Evolutionary conservation across 2,797 vertebrate species (phyloP), one percentile per base, ranked within the genome.

Genomic region (Silurus lanzhouensis): DNA sequence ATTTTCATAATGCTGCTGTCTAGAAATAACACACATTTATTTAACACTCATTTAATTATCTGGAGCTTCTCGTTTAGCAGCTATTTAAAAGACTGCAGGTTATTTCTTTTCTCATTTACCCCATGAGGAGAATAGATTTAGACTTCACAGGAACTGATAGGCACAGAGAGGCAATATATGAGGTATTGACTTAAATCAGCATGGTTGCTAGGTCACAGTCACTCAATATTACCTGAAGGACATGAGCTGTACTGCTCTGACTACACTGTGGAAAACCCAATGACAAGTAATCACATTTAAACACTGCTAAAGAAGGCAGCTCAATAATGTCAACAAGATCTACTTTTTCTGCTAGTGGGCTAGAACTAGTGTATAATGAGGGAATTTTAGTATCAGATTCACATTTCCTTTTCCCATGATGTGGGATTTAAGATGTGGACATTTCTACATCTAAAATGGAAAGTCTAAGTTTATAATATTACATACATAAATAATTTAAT

Each of bases 111-210:
- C 25, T 76, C 7, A 27, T 31, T 58, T 58, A 12, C 17, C 10
- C 25, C 19, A 15, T 58, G 27, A 58, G 3, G 55, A 58, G 60
- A 60, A 77, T 60, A 58, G 25, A 58, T 60, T 77, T 68, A 55
- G 80, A 77, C 38, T 68, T 31, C 55, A 52, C 31, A 67, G 55
- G 78, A 27, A 19, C 67, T 72, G 76, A 85, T 68, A 68, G 38
- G 31, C 52, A 60, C 63, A 60, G 44, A 57, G 72, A 38, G 25
- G n/a, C 8, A 61, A 71, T 70, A 66, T 71, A 46, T 52, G 82
- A 81, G 76, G 17, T 71, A 71, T 78, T 79, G 72, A 83, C 81
- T 86, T 79, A 78, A 63, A 78, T 84, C 83, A 81, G 77, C 52
- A 60, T 76, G 81, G 58, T 67, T 46, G 61, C 72, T 83, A 66